These are phyloP conservation scores for Petrophora chlorosata DNA, from an alignment of 2,888 invertebrate genomes.

Conservation along the genomic window DNA sequence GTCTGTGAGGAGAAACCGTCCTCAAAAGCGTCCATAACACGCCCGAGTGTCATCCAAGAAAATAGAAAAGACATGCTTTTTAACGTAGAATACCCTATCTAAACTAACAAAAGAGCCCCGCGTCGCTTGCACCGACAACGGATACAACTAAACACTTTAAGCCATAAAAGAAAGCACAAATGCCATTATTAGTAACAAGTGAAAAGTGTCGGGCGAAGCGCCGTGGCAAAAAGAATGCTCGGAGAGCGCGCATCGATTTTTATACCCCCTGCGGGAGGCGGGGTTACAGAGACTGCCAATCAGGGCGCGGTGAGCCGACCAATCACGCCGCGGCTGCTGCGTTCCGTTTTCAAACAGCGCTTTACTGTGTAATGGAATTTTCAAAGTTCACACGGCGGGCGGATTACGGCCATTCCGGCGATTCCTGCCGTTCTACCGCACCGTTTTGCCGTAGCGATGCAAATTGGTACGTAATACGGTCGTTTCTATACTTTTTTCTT, in stretches of 20 bases:
- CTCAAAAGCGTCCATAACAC: constrained; percentile 30
- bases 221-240: constrained; percentile 70
- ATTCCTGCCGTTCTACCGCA: constrained; percentile 41
- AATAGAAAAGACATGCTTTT: constrained; percentile 72
- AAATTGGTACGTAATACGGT: constrained; percentile 61
- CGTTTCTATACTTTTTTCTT: constrained; percentile 47
- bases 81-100: constrained; percentile 65
- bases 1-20: constrained; percentile 3
- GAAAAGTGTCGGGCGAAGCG: constrained; percentile 73
- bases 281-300: constrained; percentile 75
- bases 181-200: constrained; percentile 77
- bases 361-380: constrained; percentile 78
- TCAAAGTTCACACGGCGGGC: constrained; percentile 62
- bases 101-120: constrained; percentile 71
- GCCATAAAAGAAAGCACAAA: constrained; percentile 74
- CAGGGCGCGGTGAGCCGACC: constrained; percentile 75
- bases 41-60: constrained; percentile 48
- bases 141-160: constrained; percentile 81
- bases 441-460: constrained; percentile 43
- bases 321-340: constrained; percentile 69
- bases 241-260: constrained; percentile 76
- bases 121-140: constrained; percentile 71
- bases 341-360: constrained; percentile 65
- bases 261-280: constrained; percentile 76
- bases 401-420: constrained; percentile 64